These are phyloP conservation scores for Choloepus didactylus DNA, from an alignment of 2,797 vertebrate species.

Conservation along the genomic window DNA sequence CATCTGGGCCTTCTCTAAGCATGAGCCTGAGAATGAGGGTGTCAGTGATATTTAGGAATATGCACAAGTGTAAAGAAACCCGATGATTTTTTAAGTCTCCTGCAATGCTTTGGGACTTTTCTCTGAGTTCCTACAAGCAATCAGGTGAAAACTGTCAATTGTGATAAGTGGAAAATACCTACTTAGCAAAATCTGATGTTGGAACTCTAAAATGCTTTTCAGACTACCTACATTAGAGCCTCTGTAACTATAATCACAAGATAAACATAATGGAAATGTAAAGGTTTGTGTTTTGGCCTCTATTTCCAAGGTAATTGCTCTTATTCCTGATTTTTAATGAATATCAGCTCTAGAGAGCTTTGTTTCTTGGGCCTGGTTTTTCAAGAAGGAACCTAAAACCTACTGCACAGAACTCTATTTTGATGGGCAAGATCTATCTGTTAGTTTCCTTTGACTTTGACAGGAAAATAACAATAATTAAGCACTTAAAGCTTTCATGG, in stretches of 20 bases:
- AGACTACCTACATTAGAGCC: neutral
- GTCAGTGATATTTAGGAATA: neutral
- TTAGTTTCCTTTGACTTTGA: slow-evolving; percentile 67
- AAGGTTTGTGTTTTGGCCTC: neutral
- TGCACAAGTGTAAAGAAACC: neutral
- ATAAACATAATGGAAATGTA: neutral
- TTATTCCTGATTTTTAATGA: slow-evolving; percentile 32
- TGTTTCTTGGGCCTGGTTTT: neutral
- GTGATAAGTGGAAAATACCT: slow-evolving; percentile 65
- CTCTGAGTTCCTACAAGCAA: neutral
- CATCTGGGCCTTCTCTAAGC: neutral
- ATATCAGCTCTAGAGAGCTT: neutral
- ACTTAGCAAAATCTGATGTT: slow-evolving; percentile 58
- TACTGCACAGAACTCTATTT: slow-evolving; percentile 38
- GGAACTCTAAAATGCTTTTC: neutral
- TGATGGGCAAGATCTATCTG: slow-evolving; percentile 28
- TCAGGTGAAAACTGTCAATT: slow-evolving; percentile 63
- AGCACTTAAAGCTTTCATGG: slow-evolving; percentile 7
- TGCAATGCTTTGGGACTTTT: neutral
- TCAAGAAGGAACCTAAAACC: neutral
- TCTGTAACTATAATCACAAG: neutral
- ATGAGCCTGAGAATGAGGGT: neutral
- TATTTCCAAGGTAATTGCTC: neutral
- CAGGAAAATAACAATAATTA: slow-evolving; percentile 72
- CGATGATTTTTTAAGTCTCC: neutral